These are phyloP conservation scores for Sericinus montela DNA, from an alignment of 2,888 invertebrate species.

Conservation along the genomic window DNA sequence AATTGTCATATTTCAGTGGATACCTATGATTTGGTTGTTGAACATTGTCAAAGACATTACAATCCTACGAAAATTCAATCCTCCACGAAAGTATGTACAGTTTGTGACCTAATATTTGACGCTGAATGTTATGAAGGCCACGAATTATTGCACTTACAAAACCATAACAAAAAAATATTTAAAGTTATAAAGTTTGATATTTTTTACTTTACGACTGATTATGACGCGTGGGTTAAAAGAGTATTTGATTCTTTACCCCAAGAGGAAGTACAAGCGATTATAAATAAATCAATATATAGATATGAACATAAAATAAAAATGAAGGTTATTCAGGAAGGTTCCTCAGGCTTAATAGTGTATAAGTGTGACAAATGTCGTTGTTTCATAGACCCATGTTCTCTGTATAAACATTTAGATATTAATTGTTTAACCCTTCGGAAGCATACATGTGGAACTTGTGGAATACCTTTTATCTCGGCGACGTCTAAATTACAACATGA, in stretches of 20 bases:
- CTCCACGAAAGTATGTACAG: conserved; percentile 29
- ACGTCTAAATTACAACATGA: conserved; percentile 38
- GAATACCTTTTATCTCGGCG: conserved; percentile 39
- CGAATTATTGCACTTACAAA: conserved; percentile 29
- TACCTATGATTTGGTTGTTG: conserved; percentile 49
- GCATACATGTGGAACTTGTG: conserved; percentile 45
- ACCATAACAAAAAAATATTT: conserved; percentile 21
- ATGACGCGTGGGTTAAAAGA: conserved; percentile 47
- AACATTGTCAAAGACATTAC: conserved; percentile 56
- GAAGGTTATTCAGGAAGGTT: conserved; percentile 45
- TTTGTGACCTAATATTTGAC: conserved; percentile 40
- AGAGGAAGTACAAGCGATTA: conserved; percentile 30
- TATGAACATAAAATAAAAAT: conserved; percentile 52
- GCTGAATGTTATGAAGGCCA: conserved; percentile 32
- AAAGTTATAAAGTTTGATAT: conserved; percentile 43
- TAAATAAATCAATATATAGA: conserved; percentile 48
- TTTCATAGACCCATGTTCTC: conserved; percentile 36
- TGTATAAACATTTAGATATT: conserved; percentile 40
- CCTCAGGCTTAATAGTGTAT: conserved; percentile 38
- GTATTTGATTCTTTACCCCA: conserved; percentile 39
- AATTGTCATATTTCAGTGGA: conserved; percentile 42
- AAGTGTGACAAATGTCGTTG: conserved; percentile 50
- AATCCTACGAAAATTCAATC: conserved; percentile 23
- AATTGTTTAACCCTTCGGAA: conserved; percentile 36
- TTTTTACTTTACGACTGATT: conserved; percentile 42